Conservation (phyloP, 1,140 invertebrate genomes). For the Formica selysi region DNA sequence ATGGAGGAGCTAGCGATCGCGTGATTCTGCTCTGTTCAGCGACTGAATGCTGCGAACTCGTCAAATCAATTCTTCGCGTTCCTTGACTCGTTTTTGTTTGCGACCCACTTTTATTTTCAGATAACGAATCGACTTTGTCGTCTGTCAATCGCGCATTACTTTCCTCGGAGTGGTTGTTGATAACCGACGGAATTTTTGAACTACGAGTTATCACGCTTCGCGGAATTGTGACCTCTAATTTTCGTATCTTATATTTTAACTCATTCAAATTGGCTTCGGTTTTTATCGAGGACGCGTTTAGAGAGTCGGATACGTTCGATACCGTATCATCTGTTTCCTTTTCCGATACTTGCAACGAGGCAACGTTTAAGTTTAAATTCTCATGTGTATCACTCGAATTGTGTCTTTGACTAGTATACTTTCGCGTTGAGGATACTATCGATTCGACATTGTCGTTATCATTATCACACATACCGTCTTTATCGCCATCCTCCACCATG, state of each 20-base stretch:
- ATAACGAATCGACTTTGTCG: not conserved
- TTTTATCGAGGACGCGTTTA: not conserved
- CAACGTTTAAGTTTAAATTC: not conserved
- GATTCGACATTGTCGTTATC: not conserved
- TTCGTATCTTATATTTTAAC: conserved; percentile 14
- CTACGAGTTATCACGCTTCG: conserved; percentile 23
- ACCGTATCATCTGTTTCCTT: conserved; percentile 2
- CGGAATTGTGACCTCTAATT: not conserved
- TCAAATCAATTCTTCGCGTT: conserved; percentile 29
- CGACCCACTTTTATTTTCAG: not conserved
- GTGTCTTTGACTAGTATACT: conserved; percentile 16
- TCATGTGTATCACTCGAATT: conserved; percentile 31
- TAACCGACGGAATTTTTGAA: conserved; percentile 6
- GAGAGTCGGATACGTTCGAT: conserved; percentile 3
- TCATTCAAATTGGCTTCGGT: conserved; percentile 16
- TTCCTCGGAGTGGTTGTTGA: conserved; percentile 21
- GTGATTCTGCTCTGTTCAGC: conserved; percentile 62
- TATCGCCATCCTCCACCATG: not conserved
- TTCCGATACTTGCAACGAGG: not conserved
- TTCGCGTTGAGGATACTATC: not conserved
- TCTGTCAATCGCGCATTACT: not conserved
- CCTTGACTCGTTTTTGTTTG: conserved; percentile 26
- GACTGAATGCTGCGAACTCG: conserved; percentile 22
- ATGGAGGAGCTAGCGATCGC: conserved; percentile 54
- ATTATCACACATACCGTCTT: not conserved